A percentile compares a stretch with the other conserved stretches of the same genome.
Evolutionary conservation across 2,797 vertebrate species (phyloP).

Genomic region (Luscinia megarhynchos): DNA sequence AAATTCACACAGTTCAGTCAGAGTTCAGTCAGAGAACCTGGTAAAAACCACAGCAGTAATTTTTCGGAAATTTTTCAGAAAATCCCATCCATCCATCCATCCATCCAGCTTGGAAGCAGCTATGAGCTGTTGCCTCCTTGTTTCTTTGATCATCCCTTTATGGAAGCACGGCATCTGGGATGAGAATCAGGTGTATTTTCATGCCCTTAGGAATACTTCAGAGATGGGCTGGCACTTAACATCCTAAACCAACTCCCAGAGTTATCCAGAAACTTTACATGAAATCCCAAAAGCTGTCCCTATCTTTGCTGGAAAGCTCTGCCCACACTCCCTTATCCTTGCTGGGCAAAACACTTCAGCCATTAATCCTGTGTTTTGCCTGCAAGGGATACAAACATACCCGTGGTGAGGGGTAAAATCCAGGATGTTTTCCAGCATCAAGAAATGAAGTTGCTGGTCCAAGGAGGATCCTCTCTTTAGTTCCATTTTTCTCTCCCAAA

Average conservation of each 20-base stretch:
- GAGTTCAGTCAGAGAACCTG: not conserved
- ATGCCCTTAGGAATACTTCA: not conserved
- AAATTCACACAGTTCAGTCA: not conserved
- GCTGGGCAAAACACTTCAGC: not conserved
- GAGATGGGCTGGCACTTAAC: not conserved
- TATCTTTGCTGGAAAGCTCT: not conserved
- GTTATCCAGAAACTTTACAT: not conserved
- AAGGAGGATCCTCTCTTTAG: not conserved
- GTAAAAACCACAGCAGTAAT: not conserved
- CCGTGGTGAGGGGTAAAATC: not conserved
- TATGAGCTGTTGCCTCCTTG: not conserved
- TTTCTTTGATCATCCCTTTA: not conserved
- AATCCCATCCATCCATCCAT: not conserved
- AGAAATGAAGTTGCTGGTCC: constrained; percentile 8
- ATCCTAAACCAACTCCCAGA: constrained; percentile 38
- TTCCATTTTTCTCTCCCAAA: not conserved
- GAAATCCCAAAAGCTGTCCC: constrained; percentile 15
- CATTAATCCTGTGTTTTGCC: not conserved
- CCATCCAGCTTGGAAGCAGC: not conserved
- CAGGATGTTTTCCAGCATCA: not conserved
- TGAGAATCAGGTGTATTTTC: not conserved
- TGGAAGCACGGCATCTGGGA: not conserved
- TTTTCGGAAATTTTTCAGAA: not conserved
- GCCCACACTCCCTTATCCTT: not conserved
- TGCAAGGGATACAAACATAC: not conserved